Percentiles rank a stretch among this genome's conserved stretches.
These are phyloP conservation scores for Trematocara zebra DNA, from an alignment of 2,113 vertebrate species.

Conservation along the genomic window DNA sequence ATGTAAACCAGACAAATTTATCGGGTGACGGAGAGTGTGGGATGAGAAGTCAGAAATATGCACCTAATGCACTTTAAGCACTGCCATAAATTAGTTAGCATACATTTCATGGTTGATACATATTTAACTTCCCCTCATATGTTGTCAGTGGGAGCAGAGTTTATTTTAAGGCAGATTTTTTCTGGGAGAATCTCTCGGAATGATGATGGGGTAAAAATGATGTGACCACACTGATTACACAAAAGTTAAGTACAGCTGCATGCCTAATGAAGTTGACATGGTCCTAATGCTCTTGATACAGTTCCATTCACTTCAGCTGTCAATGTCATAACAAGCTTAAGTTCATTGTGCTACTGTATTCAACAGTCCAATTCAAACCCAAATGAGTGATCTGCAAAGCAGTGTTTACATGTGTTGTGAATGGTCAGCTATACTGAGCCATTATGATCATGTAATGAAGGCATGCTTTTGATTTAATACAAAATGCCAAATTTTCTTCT, in stretches of 20 bases:
- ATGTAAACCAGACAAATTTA: constrained; percentile 31
- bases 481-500: neutral
- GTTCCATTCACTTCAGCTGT: constrained; percentile 17
- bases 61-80: constrained; percentile 29
- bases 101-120: constrained; percentile 30
- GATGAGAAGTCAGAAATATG: constrained; percentile 3
- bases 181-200: neutral
- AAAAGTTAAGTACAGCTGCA: constrained; percentile 30
- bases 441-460: neutral
- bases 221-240: constrained; percentile 28
- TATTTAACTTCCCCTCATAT: neutral
- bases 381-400: neutral
- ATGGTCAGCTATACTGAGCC: neutral
- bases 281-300: constrained; percentile 24
- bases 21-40: neutral
- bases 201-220: constrained; percentile 12
- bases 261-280: constrained; percentile 47
- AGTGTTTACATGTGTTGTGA: neutral
- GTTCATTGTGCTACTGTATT: neutral
- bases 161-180: constrained; percentile 3
- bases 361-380: neutral
- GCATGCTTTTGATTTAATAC: neutral
- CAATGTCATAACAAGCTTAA: constrained; percentile 21
- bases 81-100: constrained; percentile 40
- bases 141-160: neutral